Percentiles rank a stretch among this genome's conserved stretches.
phyloP scores from a whole-genome alignment of 2,797 vertebrate species.

The Coregonus sp. region DNA sequence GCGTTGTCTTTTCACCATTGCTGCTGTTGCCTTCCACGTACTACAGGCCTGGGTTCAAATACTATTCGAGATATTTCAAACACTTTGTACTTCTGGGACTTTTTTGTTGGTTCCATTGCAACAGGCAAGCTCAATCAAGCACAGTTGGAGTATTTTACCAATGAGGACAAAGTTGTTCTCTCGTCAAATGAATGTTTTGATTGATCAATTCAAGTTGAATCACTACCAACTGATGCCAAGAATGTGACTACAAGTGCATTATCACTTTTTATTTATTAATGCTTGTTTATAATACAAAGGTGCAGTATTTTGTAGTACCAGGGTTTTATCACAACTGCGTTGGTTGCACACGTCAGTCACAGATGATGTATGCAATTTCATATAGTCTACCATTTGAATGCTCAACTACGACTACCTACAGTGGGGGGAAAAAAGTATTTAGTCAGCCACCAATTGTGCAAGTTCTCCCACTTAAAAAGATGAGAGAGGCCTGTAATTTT shows the following conservation, averaged over 20 bases:
- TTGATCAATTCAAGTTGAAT: slow-evolving; percentile 32
- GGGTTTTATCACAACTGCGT: slow-evolving; percentile 2
- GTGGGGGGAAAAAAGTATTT: too few relatives aligned
- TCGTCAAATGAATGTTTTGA: slow-evolving; percentile 16
- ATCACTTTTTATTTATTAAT: slow-evolving; percentile 34
- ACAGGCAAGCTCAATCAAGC: too few relatives aligned
- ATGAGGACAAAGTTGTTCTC: neutral
- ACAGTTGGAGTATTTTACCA: neutral
- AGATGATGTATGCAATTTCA: slow-evolving; percentile 33
- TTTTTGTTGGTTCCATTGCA: too few relatives aligned
- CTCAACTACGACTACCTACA: slow-evolving; percentile 1
- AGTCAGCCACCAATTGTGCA: too few relatives aligned
- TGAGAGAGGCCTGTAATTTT: too few relatives aligned
- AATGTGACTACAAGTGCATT: slow-evolving; percentile 51
- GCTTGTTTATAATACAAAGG: slow-evolving; percentile 7
- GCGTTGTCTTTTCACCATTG: slow-evolving; percentile 3
- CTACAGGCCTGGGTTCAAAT: neutral
- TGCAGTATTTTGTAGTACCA: slow-evolving; percentile 23
- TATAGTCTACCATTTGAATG: slow-evolving; percentile 7
- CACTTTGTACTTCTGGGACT: too few relatives aligned
- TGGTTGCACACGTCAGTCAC: slow-evolving; percentile 18
- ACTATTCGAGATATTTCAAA: too few relatives aligned
- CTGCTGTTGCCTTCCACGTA: neutral
- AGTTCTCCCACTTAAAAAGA: too few relatives aligned
- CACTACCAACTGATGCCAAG: slow-evolving; percentile 29